A percentile compares a stretch with the other conserved stretches of the same genome.
phyloP scores from a whole-genome alignment of 1,140 invertebrate species.

The Drosophila repleta region DNA sequence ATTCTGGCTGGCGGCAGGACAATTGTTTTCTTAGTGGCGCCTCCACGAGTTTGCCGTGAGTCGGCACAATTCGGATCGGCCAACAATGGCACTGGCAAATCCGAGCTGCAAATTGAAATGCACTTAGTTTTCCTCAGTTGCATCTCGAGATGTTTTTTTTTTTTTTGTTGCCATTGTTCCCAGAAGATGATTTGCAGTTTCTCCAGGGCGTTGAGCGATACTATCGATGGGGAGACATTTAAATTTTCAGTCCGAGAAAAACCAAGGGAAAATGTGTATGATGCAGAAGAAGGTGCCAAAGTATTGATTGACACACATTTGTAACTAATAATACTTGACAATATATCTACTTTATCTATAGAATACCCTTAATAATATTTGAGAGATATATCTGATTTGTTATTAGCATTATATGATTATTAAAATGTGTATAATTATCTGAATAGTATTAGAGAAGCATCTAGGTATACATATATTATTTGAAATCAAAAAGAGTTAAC shows the following conservation, averaged over 20 bases:
- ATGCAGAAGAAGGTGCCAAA: too few relatives aligned
- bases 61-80: constrained; percentile 26
- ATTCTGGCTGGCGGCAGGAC: constrained; percentile 32
- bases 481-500: neutral
- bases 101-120: constrained; percentile 37
- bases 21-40: constrained; percentile 63
- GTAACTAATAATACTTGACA: too few relatives aligned
- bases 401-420: too few relatives aligned
- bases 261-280: neutral
- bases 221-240: neutral
- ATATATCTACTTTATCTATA: too few relatives aligned
- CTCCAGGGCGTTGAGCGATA: neutral
- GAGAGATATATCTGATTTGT: too few relatives aligned
- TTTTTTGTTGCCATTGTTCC: constrained; percentile 1
- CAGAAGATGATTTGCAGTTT: constrained; percentile 15
- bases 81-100: constrained; percentile 15
- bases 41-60: constrained; percentile 32
- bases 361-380: neutral
- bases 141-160: constrained; percentile 3
- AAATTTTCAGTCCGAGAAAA: neutral
- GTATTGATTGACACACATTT: too few relatives aligned
- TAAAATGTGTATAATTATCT: too few relatives aligned
- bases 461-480: too few relatives aligned
- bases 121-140: constrained; percentile 9
- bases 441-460: too few relatives aligned